Percentiles rank a stretch among this genome's conserved stretches.
Conservation (phyloP, 2,113 vertebrate genomes). For the Caretta caretta region DNA sequence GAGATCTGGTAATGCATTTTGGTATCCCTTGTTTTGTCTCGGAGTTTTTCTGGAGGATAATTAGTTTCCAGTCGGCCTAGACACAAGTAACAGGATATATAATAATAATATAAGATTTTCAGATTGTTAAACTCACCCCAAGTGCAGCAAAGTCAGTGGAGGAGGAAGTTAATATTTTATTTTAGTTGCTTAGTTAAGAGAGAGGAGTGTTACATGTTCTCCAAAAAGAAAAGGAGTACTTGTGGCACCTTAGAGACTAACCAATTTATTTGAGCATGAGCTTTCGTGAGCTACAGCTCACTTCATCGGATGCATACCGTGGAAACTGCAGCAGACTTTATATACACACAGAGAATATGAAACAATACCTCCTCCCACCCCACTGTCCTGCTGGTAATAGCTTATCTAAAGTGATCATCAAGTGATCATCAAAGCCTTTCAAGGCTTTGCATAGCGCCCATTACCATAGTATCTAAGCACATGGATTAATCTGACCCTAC, state of each 20-base stretch:
- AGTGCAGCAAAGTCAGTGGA: background rate
- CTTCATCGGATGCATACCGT: no score
- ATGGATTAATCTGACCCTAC: background rate
- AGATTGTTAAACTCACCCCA: background rate
- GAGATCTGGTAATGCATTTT: background rate
- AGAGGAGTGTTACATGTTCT: background rate
- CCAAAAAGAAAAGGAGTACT: no score
- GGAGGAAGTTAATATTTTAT: background rate
- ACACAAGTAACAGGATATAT: slow-evolving; percentile 20
- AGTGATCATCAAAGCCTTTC: no score
- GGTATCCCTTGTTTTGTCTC: background rate
- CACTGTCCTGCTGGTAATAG: no score
- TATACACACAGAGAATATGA: no score
- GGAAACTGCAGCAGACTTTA: no score
- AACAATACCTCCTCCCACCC: no score
- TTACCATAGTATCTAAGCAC: background rate
- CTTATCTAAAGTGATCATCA: no score
- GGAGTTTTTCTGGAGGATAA: slow-evolving; percentile 21
- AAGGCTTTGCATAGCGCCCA: background rate
- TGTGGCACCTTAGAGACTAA: no score
- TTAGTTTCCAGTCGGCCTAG: slow-evolving; percentile 50
- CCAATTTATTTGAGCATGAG: no score
- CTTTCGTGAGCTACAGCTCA: no score
- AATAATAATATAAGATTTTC: background rate
- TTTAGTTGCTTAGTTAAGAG: slow-evolving; percentile 15